A percentile compares a stretch with the other conserved stretches of the same genome.
Conservation (phyloP, 2,797 vertebrate genomes). For the Sardinella longiceps region DNA sequence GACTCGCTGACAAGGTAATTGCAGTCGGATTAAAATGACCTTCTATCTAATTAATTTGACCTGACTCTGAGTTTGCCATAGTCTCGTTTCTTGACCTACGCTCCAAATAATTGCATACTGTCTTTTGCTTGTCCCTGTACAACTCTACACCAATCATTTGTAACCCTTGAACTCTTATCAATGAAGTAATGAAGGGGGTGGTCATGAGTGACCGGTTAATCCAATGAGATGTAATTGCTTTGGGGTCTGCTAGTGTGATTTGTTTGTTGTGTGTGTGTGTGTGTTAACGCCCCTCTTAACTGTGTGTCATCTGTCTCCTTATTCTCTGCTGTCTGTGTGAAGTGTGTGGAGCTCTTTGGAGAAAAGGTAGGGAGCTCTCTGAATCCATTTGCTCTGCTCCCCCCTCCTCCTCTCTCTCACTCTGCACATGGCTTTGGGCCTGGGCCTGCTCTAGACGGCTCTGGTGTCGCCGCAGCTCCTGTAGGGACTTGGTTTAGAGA, state of each 20-base stretch:
- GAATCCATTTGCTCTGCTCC: slow-evolving; percentile 50
- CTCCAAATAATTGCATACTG: not conserved
- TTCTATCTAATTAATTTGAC: not conserved
- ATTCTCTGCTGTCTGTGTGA: slow-evolving; percentile 77
- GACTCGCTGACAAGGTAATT: slow-evolving; percentile 86
- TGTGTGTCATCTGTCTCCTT: slow-evolving; percentile 74
- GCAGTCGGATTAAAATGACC: not conserved
- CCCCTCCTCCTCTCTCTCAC: not conserved
- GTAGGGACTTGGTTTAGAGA: not conserved
- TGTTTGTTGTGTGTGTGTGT: slow-evolving; percentile 47
- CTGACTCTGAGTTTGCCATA: not conserved
- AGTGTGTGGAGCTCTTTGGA: slow-evolving; percentile 82
- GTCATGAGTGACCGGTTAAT: not conserved
- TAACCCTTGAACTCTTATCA: not conserved
- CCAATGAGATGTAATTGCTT: slow-evolving; percentile 1
- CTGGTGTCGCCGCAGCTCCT: no score
- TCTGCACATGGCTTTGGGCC: not conserved
- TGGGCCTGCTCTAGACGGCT: not conserved
- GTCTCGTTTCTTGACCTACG: not conserved
- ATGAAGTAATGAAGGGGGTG: not conserved
- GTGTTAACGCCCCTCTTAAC: slow-evolving; percentile 62
- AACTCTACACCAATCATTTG: not conserved
- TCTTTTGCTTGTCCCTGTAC: not conserved
- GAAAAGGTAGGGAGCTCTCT: slow-evolving; percentile 77
- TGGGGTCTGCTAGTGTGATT: slow-evolving; percentile 48